A percentile compares a stretch with the other conserved stretches of the same genome.
Evolutionary conservation across 2,888 invertebrate genomes (phyloP).

Genomic region (Euproctis similis): DNA sequence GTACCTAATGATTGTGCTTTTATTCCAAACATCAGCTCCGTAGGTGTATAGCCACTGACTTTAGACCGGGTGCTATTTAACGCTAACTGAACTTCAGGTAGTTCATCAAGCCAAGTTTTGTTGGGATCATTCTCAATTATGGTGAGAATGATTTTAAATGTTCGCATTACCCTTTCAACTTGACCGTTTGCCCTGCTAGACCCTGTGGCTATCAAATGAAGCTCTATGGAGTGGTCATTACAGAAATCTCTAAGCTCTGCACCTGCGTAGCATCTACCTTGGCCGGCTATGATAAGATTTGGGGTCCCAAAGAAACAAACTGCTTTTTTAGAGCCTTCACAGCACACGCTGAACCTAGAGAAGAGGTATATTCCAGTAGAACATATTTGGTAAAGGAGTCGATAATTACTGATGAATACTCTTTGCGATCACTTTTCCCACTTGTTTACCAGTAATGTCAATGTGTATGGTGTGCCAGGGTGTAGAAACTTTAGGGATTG

Average conservation of each 20-base stretch:
- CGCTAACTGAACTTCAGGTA: constrained; percentile 24
- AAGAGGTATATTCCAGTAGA: background rate
- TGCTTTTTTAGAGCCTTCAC: background rate
- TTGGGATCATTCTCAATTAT: constrained; percentile 16
- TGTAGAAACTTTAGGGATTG: constrained; percentile 19
- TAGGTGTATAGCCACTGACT: constrained; percentile 20
- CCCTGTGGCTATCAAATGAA: constrained; percentile 19
- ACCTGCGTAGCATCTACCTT: constrained; percentile 5
- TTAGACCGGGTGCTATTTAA: constrained; percentile 22
- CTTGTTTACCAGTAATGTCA: constrained; percentile 23
- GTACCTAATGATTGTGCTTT: constrained; percentile 14
- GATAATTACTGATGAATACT: background rate
- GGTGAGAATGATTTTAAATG: constrained; percentile 15
- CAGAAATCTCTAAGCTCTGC: constrained; percentile 1
- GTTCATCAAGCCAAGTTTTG: constrained; percentile 23
- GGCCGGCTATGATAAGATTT: constrained; percentile 1
- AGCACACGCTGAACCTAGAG: background rate
- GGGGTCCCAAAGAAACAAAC: background rate
- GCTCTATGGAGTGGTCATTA: constrained; percentile 9
- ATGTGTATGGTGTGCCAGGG: constrained; percentile 27
- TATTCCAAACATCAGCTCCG: constrained; percentile 25
- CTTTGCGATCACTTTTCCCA: background rate
- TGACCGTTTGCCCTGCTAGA: constrained; percentile 19
- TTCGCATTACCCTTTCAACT: background rate
- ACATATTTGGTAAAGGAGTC: background rate